Evolutionary conservation across 53 echinoderm and acorn worm species (phyloP).

Genomic region (Antedon mediterranea): DNA sequence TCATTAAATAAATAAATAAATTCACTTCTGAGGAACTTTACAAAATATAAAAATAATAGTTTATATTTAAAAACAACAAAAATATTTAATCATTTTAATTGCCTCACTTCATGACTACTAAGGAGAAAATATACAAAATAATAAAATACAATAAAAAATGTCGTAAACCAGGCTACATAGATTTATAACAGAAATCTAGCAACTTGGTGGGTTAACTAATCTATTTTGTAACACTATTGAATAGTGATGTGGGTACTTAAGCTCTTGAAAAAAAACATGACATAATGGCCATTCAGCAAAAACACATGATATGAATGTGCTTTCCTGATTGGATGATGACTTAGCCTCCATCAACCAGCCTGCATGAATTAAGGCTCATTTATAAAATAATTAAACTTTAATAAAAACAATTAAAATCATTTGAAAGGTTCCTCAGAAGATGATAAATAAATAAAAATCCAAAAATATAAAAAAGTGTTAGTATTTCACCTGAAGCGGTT

Average conservation of each 20-base stretch:
- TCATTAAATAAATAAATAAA: background rate
- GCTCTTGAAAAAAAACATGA: background rate
- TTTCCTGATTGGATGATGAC: background rate
- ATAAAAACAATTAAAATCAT: background rate
- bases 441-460: background rate
- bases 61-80: background rate
- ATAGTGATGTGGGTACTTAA: background rate
- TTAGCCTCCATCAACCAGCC: background rate
- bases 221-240: background rate
- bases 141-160: background rate
- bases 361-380: background rate
- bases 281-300: background rate
- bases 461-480: background rate
- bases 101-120: background rate
- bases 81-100: background rate
- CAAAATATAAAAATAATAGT: background rate
- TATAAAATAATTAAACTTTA: background rate
- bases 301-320: background rate
- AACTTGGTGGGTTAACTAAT: background rate
- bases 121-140: background rate
- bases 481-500: conserved; percentile 21
- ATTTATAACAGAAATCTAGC: background rate
- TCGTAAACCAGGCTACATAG: background rate
- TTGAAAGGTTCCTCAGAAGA: conserved; percentile 1
- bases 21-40: background rate